These are phyloP conservation scores for Agrotis clavis DNA, from an alignment of 2,888 invertebrate species.

Conservation along the genomic window DNA sequence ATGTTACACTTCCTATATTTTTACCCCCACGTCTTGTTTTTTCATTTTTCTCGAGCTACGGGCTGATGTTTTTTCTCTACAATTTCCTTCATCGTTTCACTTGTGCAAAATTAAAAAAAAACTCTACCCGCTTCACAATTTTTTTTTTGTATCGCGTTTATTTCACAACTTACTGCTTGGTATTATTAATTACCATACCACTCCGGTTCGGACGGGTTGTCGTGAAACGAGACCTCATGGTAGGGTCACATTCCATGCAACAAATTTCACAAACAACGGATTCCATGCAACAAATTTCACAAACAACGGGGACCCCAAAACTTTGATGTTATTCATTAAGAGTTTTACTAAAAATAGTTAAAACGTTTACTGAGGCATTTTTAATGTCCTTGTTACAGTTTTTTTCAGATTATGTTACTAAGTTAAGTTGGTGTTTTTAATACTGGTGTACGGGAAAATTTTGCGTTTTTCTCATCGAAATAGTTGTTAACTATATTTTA, in stretches of 20 bases:
- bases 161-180: background rate
- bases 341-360: slow-evolving; percentile 65
- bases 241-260: slow-evolving; percentile 62
- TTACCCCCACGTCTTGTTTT: too few relatives aligned
- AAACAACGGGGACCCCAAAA: slow-evolving; percentile 60
- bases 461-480: background rate
- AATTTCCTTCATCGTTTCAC: too few relatives aligned
- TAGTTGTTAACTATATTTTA: background rate
- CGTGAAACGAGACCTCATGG: slow-evolving; percentile 41
- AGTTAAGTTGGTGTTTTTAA: background rate
- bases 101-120: too few relatives aligned
- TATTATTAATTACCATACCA: slow-evolving; percentile 35
- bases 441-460: background rate
- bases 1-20: too few relatives aligned
- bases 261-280: slow-evolving; percentile 65
- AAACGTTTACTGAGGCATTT: slow-evolving; percentile 51
- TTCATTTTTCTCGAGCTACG: too few relatives aligned
- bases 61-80: too few relatives aligned
- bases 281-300: slow-evolving; percentile 65
- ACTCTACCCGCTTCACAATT: background rate
- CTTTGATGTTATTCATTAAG: slow-evolving; percentile 69
- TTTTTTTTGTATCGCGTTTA: background rate
- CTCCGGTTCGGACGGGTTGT: background rate
- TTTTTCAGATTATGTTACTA: slow-evolving; percentile 24
- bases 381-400: slow-evolving; percentile 40